Evolutionary conservation across 2,888 invertebrate genomes (phyloP), one percentile per base, ranked within the genome.

Genomic region (Polydesmus complanatus): DNA sequence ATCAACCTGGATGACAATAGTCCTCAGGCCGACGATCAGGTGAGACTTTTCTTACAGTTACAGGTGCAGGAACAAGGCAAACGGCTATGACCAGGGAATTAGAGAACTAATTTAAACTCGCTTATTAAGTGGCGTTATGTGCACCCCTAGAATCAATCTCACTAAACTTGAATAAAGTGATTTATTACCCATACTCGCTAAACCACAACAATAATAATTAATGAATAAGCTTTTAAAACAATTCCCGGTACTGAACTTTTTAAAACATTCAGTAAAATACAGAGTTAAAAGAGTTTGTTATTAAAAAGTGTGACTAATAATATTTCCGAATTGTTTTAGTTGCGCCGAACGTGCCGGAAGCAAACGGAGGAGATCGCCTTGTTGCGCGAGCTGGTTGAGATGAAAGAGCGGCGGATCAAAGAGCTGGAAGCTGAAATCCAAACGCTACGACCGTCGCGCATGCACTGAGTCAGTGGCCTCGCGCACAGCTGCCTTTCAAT

Each of bases 331-430:
- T 56, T 52, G 58, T 67, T 66, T 21, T 75, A 90, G 85, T 74
- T 89, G 67, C 82, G 84, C 65, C 76, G 84, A 67, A 86, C 87
- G 0, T 88, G 84, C 71, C 81, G 84, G 70, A 80, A 82, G 27
- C 88, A 90, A 75, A 80, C 82, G 48, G 87, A 88, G 67, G 90
- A 91, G 75, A 77, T 91, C 56, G 79, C 85, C 66, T 78, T 85
- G 67, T 80, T 88, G 51, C 84, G 85, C 69, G 83, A 86, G 65
- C 87, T 89, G 71, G 76, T 91, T 51, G 80, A 82, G 22, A 81
- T 84, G 71, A 86, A 87, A 69, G 90, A 91, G 70, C 80, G 84
- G 67, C 78, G 86, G 54, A 85, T 91, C 22, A 81, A 84, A 61
- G 89, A 90, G 70, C 76, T 92, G 26, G 90, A 92, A 71, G 84